A percentile compares a stretch with the other conserved stretches of the same genome.
These are phyloP conservation scores for Stramonita haemastoma DNA, from an alignment of 2,888 invertebrate species.

Conservation along the genomic window DNA sequence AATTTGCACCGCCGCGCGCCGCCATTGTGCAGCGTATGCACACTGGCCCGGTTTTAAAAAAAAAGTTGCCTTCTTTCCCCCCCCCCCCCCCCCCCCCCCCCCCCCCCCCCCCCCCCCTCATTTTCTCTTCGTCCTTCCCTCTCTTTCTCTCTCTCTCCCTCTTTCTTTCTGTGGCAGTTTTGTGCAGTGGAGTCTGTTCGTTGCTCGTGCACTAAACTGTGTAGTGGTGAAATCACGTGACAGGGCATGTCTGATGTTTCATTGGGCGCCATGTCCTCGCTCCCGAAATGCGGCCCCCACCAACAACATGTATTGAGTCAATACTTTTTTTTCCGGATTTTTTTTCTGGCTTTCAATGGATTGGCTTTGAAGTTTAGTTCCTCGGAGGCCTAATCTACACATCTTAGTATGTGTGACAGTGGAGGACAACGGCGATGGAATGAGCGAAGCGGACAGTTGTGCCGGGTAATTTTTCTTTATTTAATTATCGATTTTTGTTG, in stretches of 20 bases:
- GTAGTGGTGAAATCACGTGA: conserved; percentile 21
- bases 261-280: background rate
- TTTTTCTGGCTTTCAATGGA: too few relatives aligned
- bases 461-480: conserved; percentile 1
- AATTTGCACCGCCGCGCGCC: background rate
- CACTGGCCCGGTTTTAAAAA: conserved; percentile 7
- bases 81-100: background rate
- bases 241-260: conserved; percentile 8
- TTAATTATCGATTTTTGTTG: background rate
- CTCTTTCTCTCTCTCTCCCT: background rate
- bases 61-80: background rate
- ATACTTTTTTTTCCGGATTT: too few relatives aligned
- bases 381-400: background rate
- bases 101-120: background rate
- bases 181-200: background rate
- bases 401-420: background rate
- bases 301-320: too few relatives aligned
- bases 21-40: conserved; percentile 28
- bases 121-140: background rate
- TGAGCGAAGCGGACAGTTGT: conserved; percentile 13
- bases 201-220: background rate
- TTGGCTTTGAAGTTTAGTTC: too few relatives aligned
- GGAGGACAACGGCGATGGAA: background rate
- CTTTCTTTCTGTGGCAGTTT: conserved; percentile 27
- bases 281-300: background rate